Evolutionary conservation across 2,888 invertebrate species (phyloP), one percentile per base, ranked within the genome.

Genomic region (Poecilus cupreus): DNA sequence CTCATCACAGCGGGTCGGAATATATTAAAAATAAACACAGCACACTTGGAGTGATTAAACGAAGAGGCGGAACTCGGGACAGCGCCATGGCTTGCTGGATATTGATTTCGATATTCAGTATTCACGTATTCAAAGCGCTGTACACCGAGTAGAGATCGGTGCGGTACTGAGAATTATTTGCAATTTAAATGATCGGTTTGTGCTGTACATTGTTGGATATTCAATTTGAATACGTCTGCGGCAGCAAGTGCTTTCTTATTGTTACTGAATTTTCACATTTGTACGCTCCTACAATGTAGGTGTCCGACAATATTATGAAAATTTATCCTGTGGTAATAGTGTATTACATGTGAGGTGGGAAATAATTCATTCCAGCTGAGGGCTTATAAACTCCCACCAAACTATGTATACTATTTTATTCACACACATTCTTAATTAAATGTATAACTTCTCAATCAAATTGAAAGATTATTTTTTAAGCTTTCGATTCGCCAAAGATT

Each of bases 21-120:
- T 68, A 68, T 68, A 68, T 68, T 68, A 54, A 68, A 68, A 68
- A 68, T 68, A 68, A 68, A 68, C 68, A 68, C 39, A 68, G 18
- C 22, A 6, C 32, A 32, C 32, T 32, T 32, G 54, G 18, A 13
- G 13, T 43, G 11, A 43, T 43, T 43, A 43, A 43, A 43, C 43
- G 11, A n/a, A 11, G 43, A 43, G 13, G 43, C 43, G 13, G 43
- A 13, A 43, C 43, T 43, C 43, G 13, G 43, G 10, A 43, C 43
- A 11, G 4, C 32, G 5, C 32, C 32, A 32, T 32, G 32, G 2
- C 32, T 32, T 2, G 1, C 4, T 32, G 32, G 32, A 32, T 32
- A 32, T 32, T 32, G 32, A 32, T 32, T 32, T 32, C 32, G 32
- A 32, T 32, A 32, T 32, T 32, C 32, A 8, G 8, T 32, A 32